Evolutionary conservation across 2,888 invertebrate genomes (phyloP).

Genomic region (Orchesellides sinensis): DNA sequence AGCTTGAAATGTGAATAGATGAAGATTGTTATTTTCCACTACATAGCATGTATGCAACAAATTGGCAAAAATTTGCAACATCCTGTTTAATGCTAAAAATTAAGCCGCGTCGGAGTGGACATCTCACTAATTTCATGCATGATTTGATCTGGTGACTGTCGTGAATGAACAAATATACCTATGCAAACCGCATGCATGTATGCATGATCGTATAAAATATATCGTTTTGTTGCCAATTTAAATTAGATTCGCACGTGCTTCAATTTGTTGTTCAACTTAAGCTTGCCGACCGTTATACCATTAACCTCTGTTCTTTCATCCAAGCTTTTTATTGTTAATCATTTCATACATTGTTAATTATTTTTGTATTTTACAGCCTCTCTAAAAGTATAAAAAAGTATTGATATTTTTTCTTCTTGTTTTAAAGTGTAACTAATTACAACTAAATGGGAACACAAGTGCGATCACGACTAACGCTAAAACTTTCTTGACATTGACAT

Average conservation of each 20-base stretch:
- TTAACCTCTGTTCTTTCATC: too few relatives aligned
- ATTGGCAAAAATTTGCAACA: constrained; percentile 60
- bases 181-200: not conserved
- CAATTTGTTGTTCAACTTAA: not conserved
- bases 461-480: constrained; percentile 48
- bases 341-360: too few relatives aligned
- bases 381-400: too few relatives aligned
- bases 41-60: too few relatives aligned
- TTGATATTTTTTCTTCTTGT: not conserved
- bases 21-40: too few relatives aligned
- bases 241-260: not conserved
- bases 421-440: not conserved
- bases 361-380: too few relatives aligned
- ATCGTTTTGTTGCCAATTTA: not conserved
- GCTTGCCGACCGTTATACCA: too few relatives aligned
- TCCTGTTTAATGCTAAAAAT: constrained; percentile 54
- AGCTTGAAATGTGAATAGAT: not conserved
- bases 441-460: constrained; percentile 61
- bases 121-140: too few relatives aligned
- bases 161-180: not conserved
- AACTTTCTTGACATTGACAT: constrained; percentile 54
- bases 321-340: too few relatives aligned
- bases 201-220: not conserved
- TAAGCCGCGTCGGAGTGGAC: too few relatives aligned
- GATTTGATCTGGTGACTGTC: too few relatives aligned